Evolutionary conservation across 2,113 vertebrate genomes (phyloP).

Genomic region (Panthera uncia): DNA sequence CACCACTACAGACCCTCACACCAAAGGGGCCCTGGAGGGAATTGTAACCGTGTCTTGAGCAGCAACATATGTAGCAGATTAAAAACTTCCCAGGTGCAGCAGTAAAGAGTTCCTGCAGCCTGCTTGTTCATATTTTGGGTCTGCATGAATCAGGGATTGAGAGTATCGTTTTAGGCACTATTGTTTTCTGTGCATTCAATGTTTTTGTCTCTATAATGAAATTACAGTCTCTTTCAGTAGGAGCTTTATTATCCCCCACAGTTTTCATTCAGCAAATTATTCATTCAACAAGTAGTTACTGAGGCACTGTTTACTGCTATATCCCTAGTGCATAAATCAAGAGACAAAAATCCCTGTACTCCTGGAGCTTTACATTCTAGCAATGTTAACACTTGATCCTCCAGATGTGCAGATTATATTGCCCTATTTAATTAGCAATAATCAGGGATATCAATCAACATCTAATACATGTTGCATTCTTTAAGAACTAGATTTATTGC

Average conservation of each 20-base stretch:
- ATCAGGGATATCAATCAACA: neutral
- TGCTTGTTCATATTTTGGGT: neutral
- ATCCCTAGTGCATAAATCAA: neutral
- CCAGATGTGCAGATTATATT: neutral
- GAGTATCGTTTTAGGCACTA: neutral
- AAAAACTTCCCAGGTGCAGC: neutral
- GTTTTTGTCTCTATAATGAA: constrained; percentile 19
- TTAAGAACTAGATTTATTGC: constrained; percentile 8
- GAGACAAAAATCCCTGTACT: neutral
- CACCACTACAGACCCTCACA: neutral
- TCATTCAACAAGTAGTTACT: constrained; percentile 2
- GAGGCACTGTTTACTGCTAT: neutral
- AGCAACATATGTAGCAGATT: neutral
- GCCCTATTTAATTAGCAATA: neutral
- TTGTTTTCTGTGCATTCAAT: neutral
- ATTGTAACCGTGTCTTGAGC: neutral
- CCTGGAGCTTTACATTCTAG: neutral
- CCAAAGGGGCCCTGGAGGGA: neutral
- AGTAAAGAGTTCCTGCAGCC: neutral
- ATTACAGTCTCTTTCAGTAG: constrained; percentile 1
- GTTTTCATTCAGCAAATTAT: constrained; percentile 53
- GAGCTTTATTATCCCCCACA: neutral
- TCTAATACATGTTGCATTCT: neutral
- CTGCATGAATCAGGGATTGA: neutral
- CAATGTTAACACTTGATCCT: neutral